phyloP scores from a whole-genome alignment of 1,140 invertebrate species.

The Lepidotrigona ventralis region DNA sequence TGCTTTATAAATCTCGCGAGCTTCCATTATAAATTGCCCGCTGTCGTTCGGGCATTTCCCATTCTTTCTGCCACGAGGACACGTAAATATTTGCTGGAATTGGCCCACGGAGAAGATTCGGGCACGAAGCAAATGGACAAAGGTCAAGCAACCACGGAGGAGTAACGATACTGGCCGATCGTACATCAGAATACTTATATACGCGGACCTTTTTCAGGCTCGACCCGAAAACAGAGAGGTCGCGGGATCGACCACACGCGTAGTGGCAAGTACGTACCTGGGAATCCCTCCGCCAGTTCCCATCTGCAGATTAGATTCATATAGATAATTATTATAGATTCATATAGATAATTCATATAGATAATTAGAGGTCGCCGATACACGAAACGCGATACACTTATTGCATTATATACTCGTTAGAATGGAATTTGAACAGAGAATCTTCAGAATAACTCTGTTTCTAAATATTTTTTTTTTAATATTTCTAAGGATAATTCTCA shows the following conservation, averaged over 20 bases:
- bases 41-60: constrained; percentile 47
- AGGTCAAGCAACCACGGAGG: constrained; percentile 37
- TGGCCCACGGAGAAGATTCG: constrained; percentile 35
- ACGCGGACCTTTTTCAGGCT: constrained; percentile 16
- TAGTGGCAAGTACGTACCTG: constrained; percentile 33
- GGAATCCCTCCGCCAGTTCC: not conserved
- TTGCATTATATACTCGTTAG: too few relatives aligned
- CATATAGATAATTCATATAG: too few relatives aligned
- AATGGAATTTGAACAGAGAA: too few relatives aligned
- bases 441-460: too few relatives aligned
- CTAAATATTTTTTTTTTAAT: too few relatives aligned
- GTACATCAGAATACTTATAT: constrained; percentile 59
- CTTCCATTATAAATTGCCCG: constrained; percentile 53
- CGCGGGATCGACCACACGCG: constrained; percentile 60
- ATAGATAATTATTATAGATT: too few relatives aligned
- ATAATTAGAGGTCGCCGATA: too few relatives aligned
- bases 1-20: constrained; percentile 54
- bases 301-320: too few relatives aligned
- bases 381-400: too few relatives aligned
- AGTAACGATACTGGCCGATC: constrained; percentile 51
- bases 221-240: constrained; percentile 52
- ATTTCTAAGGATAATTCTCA: too few relatives aligned
- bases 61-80: constrained; percentile 38
- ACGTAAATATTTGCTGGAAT: constrained; percentile 57
- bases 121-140: constrained; percentile 15